Evolutionary conservation across 2,888 invertebrate species (phyloP).

Genomic region (Sinodicranocentrus sp.): DNA sequence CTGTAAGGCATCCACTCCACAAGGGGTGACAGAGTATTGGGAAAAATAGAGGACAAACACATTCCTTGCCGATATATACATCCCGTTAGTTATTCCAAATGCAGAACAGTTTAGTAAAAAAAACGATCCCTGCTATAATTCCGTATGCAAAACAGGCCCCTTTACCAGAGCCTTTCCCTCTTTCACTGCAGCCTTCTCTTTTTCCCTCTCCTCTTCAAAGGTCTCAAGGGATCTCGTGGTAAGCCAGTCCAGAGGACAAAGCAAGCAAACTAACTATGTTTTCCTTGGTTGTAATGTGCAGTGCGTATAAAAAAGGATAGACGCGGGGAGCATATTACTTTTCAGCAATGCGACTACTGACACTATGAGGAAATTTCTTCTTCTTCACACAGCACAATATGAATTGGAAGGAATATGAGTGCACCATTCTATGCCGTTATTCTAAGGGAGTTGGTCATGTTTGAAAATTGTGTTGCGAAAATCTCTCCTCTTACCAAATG

Average conservation of each 20-base stretch:
- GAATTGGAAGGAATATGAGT: no score
- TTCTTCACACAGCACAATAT: no score
- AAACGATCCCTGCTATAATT: conserved; percentile 29
- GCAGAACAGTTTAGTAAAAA: conserved; percentile 11
- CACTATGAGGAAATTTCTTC: no score
- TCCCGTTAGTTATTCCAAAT: conserved; percentile 51
- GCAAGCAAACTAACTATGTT: conserved; percentile 50
- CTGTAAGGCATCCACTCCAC: conserved; percentile 27
- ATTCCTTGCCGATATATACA: conserved; percentile 46
- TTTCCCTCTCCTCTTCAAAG: conserved; percentile 1
- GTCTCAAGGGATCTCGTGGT: conserved; percentile 66
- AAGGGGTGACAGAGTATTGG: conserved; percentile 37
- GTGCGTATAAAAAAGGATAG: conserved; percentile 7
- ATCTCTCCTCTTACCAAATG: no score
- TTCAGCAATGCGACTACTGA: conserved; percentile 32
- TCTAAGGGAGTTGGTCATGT: no score
- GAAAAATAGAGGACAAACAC: conserved; percentile 40
- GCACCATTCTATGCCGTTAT: no score
- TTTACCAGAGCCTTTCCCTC: conserved; percentile 1
- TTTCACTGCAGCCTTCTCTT: not conserved
- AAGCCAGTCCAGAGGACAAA: conserved; percentile 64
- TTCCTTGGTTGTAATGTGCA: conserved; percentile 16
- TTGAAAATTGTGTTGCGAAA: no score
- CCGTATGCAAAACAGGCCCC: conserved; percentile 62
- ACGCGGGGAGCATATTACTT: conserved; percentile 22